Conservation (phyloP, 2,113 vertebrate species). For the Gadus chalcogrammus region DNA sequence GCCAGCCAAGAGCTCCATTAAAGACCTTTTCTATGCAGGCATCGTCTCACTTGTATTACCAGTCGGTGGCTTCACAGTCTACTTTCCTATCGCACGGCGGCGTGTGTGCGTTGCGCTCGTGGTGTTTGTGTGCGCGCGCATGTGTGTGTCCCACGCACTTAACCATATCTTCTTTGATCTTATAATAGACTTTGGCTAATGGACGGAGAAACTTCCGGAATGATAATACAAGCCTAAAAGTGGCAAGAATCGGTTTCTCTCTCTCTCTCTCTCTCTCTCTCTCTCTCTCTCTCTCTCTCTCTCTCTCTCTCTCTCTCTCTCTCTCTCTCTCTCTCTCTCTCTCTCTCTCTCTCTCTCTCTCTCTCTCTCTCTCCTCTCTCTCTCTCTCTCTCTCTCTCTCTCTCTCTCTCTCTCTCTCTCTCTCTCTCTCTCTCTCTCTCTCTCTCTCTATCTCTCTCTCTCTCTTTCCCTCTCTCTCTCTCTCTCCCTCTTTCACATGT, state of each 20-base stretch:
- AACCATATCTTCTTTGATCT: constrained; percentile 27
- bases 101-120: not conserved
- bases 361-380: constrained; percentile 23
- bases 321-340: too few species aligned
- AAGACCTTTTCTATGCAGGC: constrained; percentile 32
- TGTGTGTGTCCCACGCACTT: not conserved
- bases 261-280: constrained; percentile 21
- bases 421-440: constrained; percentile 45
- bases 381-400: too few species aligned
- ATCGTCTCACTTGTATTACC: constrained; percentile 40
- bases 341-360: constrained; percentile 17
- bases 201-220: constrained; percentile 13
- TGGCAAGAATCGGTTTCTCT: constrained; percentile 53
- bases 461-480: not conserved
- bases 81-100: constrained; percentile 13
- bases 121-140: not conserved
- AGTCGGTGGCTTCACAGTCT: constrained; percentile 3
- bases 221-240: constrained; percentile 47
- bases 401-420: constrained; percentile 16
- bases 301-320: constrained; percentile 17
- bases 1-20: constrained; percentile 64
- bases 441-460: constrained; percentile 39
- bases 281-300: too few species aligned
- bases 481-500: too few species aligned
- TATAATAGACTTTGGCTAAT: constrained; percentile 41